phyloP scores from a whole-genome alignment of 2,113 vertebrate genomes.

The Macrotis lagotis region DNA sequence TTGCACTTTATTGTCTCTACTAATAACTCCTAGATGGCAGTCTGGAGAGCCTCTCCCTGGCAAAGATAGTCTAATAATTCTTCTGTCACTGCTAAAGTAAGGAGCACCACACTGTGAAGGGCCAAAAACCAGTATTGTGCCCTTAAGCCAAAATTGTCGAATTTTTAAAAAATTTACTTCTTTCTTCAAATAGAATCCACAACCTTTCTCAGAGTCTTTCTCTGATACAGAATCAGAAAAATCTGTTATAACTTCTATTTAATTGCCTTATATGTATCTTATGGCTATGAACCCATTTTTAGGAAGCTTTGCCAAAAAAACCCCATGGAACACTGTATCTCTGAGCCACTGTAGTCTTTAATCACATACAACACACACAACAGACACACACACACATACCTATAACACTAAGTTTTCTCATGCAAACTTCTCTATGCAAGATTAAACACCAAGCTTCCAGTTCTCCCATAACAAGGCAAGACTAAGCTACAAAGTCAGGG shows the following conservation, averaged over 20 bases:
- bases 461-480: background rate
- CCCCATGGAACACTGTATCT: background rate
- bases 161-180: background rate
- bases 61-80: background rate
- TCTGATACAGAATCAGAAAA: background rate
- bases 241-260: background rate
- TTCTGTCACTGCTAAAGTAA: background rate
- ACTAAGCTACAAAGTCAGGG: background rate
- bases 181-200: background rate
- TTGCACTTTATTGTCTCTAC: background rate
- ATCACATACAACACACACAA: background rate
- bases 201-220: background rate
- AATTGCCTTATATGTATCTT: background rate
- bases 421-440: background rate
- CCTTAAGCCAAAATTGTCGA: background rate
- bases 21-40: background rate
- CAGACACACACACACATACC: background rate
- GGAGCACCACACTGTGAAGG: background rate
- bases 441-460: background rate
- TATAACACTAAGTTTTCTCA: background rate
- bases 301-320: background rate
- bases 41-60: background rate
- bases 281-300: background rate
- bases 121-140: background rate
- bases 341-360: background rate